phyloP scores from a whole-genome alignment of 2,797 vertebrate genomes.

The Coluber constrictor region DNA sequence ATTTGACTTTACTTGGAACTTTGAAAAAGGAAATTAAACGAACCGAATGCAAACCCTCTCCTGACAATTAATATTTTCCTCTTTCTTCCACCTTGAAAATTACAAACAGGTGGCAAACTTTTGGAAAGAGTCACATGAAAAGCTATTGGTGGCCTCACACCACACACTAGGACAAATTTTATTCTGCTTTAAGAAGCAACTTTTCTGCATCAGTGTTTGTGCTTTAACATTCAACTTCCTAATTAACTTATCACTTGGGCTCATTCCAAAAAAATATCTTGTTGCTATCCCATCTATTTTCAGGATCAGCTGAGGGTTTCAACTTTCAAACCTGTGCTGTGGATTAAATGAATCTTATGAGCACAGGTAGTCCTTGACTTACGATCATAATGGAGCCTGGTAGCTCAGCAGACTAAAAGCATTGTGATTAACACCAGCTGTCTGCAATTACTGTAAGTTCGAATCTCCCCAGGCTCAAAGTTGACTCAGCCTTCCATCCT shows the following conservation, averaged over 20 bases:
- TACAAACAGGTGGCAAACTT: neutral
- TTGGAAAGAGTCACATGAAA: neutral
- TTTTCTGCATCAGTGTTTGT: neutral
- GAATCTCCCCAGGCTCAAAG: too few species aligned
- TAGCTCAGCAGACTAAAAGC: too few species aligned
- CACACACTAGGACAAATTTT: neutral
- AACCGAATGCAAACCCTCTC: accelerated
- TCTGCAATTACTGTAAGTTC: too few species aligned
- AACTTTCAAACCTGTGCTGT: neutral
- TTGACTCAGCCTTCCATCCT: too few species aligned
- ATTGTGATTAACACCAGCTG: too few species aligned
- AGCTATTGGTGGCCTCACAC: neutral
- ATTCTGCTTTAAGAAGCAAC: neutral
- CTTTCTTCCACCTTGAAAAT: neutral
- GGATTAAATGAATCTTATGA: neutral
- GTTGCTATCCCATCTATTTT: neutral
- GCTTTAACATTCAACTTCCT: neutral
- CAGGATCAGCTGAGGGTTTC: too few species aligned
- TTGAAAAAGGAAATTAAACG: neutral
- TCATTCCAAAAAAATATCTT: neutral
- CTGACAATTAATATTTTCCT: neutral
- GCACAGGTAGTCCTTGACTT: neutral
- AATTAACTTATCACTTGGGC: neutral
- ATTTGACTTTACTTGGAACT: neutral
- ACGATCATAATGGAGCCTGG: too few species aligned